phyloP scores from a whole-genome alignment of 1,140 invertebrate genomes.

The Oedothorax gibbosus region DNA sequence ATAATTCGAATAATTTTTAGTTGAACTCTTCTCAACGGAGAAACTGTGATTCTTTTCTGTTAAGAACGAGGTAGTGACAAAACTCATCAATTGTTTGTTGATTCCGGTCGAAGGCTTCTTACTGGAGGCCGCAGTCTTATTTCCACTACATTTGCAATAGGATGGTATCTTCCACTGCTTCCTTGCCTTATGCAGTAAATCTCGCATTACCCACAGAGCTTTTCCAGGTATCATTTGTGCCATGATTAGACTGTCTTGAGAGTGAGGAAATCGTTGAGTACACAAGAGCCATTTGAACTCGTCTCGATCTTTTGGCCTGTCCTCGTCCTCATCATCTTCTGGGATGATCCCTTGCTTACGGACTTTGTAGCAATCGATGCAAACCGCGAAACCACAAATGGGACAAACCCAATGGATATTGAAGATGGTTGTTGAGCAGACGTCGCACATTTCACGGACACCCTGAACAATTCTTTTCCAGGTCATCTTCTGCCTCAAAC shows the following conservation, averaged over 20 bases:
- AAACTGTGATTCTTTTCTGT: not conserved
- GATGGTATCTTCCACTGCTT: conserved; percentile 82
- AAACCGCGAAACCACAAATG: conserved; percentile 97
- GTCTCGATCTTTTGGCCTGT: conserved; percentile 74
- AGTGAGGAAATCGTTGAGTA: conserved; percentile 82
- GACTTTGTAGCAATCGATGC: conserved; percentile 94
- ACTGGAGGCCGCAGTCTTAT: not conserved
- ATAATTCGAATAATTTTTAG: conserved; percentile 6
- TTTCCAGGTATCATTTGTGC: conserved; percentile 95
- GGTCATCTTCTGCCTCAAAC: conserved; percentile 77
- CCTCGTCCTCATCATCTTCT: conserved; percentile 28
- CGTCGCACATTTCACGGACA: conserved; percentile 98
- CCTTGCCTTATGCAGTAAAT: conserved; percentile 82
- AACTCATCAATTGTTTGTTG: conserved; percentile 53
- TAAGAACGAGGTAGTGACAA: conserved; percentile 38
- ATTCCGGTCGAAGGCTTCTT: conserved; percentile 34
- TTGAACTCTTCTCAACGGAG: not conserved
- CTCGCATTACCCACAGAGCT: conserved; percentile 80
- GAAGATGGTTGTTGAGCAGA: conserved; percentile 97
- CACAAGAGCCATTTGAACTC: conserved; percentile 89
- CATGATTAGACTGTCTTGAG: conserved; percentile 88
- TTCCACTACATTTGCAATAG: conserved; percentile 45
- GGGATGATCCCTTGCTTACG: conserved; percentile 72
- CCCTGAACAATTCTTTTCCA: conserved; percentile 97
- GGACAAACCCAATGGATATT: conserved; percentile 98